Conservation (phyloP, 2,113 vertebrate genomes). For the Corvus moneduloides region DNA sequence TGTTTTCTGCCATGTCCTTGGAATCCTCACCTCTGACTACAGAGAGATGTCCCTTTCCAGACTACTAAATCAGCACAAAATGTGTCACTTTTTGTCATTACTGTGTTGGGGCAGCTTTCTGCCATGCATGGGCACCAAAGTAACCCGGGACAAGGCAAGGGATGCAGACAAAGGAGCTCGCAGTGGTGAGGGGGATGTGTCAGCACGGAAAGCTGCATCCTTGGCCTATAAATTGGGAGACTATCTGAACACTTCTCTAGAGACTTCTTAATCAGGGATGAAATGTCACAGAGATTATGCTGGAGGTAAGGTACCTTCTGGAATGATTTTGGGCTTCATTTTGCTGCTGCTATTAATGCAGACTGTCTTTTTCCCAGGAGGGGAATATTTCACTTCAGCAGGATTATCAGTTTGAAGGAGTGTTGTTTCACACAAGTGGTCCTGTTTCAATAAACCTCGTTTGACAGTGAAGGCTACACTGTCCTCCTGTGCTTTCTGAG, state of each 20-base stretch:
- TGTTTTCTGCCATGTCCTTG: background rate
- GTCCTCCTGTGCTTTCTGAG: background rate
- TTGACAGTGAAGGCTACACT: background rate
- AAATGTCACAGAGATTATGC: background rate
- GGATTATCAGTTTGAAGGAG: background rate
- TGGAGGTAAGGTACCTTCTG: background rate
- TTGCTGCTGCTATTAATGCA: background rate
- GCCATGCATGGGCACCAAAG: fast-evolving
- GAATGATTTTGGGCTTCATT: background rate
- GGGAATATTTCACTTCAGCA: background rate
- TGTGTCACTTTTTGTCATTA: fast-evolving
- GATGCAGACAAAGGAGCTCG: background rate
- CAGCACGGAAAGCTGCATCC: background rate
- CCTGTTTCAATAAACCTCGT: slow-evolving; percentile 1
- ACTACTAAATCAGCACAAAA: background rate
- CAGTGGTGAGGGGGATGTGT: fast-evolving
- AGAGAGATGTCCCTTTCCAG: background rate
- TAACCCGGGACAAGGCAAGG: background rate
- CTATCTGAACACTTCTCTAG: background rate
- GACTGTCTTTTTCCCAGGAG: background rate
- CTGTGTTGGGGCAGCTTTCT: background rate
- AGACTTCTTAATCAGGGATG: background rate
- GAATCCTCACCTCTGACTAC: background rate
- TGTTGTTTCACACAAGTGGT: background rate
- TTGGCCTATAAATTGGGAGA: fast-evolving